Base-by-base conservation (phyloP, 2,888 invertebrate genomes). In the Drosophila anomalata region DNA sequence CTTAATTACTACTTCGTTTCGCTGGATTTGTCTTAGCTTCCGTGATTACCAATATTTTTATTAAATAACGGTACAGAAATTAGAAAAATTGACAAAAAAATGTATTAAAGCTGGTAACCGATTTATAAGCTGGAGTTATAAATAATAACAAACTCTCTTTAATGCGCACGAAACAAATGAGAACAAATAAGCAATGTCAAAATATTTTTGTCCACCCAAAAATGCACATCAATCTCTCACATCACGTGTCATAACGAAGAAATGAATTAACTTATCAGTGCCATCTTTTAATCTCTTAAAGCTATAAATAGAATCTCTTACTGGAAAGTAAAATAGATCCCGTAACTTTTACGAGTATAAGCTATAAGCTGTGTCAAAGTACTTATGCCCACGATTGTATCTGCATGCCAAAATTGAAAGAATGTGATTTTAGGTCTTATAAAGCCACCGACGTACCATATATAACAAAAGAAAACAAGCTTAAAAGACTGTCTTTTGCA, bases 41-140 rank as follows among this genome's bases (percentile, higher is more conserved):
- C 48, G 17, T 17, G 17, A n/a, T n/a, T n/a, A n/a, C n/a, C n/a
- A n/a, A n/a, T n/a, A n/a, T n/a, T n/a, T n/a, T n/a, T n/a, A n/a
- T n/a, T n/a, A n/a, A n/a, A n/a, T n/a, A n/a, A n/a, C n/a, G n/a
- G n/a, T n/a, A n/a, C n/a, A n/a, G n/a, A n/a, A n/a, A n/a, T n/a
- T n/a, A n/a, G n/a, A n/a, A n/a, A n/a, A n/a, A n/a, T n/a, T n/a
- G n/a, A n/a, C n/a, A n/a, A n/a, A n/a, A n/a, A n/a, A n/a, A n/a
- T n/a, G n/a, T n/a, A n/a, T n/a, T n/a, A n/a, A 83, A 72, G 76
- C 20, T n/a, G 44, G 12, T 24, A 33, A 44, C 24, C 6, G 11
- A 12, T 29, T 47, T 8, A 11, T 48, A 31, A 31, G 11, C 48
- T 48, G 17, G 17, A 29, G 6, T 12, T 33, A 20, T 3, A 14